phyloP scores from a whole-genome alignment of 2,888 invertebrate genomes.

The Dryocosmus kuriphilus region DNA sequence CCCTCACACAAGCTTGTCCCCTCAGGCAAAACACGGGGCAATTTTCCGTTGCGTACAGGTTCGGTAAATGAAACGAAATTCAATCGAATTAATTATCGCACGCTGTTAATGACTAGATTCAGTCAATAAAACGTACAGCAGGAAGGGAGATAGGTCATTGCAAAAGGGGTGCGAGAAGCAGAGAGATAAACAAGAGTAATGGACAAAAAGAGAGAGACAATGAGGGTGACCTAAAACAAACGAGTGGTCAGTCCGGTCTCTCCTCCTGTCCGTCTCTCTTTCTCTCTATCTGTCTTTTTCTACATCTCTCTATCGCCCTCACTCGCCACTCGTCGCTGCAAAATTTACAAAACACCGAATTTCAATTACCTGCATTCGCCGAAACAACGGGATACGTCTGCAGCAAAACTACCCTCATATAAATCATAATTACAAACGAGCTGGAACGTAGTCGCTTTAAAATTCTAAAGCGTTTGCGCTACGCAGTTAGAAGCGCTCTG shows the following conservation, averaged over 20 bases:
- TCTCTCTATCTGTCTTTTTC: neutral
- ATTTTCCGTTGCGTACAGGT: slow-evolving; percentile 57
- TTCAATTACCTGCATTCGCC: slow-evolving; percentile 49
- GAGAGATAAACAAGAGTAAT: slow-evolving; percentile 39
- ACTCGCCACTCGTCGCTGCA: slow-evolving; percentile 26
- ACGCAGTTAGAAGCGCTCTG: slow-evolving; percentile 20
- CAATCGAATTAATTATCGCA: slow-evolving; percentile 72
- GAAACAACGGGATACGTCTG: slow-evolving; percentile 38
- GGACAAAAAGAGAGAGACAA: slow-evolving; percentile 11
- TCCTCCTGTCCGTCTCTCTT: neutral
- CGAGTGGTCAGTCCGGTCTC: slow-evolving; percentile 24
- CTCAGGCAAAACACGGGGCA: slow-evolving; percentile 51
- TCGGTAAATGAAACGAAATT: slow-evolving; percentile 65
- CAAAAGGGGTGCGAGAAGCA: slow-evolving; percentile 30
- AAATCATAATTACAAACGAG: slow-evolving; percentile 53
- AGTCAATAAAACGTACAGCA: slow-evolving; percentile 64
- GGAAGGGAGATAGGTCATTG: slow-evolving; percentile 38
- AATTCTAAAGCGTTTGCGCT: slow-evolving; percentile 1
- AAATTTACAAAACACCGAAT: slow-evolving; percentile 53
- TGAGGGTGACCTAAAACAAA: slow-evolving; percentile 36
- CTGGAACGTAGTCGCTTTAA: slow-evolving; percentile 35
- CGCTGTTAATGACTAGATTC: slow-evolving; percentile 71
- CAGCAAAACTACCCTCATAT: slow-evolving; percentile 50
- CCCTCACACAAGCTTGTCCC: slow-evolving; percentile 8
- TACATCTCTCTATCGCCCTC: neutral